Percentiles rank a stretch among this genome's conserved stretches.
These are phyloP conservation scores for Galaxea fascicularis DNA, from an alignment of 92 coral and sea anemone genomes.

Conservation along the genomic window DNA sequence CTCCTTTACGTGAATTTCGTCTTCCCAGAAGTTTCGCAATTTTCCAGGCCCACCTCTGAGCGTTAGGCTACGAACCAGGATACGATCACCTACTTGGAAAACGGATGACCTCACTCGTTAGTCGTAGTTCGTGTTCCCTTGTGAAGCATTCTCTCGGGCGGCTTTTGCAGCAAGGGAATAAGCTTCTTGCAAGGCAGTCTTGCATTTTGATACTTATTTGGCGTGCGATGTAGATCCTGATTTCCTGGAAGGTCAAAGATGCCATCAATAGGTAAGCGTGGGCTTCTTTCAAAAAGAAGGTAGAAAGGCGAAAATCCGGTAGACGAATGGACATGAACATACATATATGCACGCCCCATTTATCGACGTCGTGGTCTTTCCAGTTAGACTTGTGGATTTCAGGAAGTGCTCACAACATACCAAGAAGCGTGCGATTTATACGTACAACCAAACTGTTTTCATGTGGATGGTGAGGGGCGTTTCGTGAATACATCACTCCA, in stretches of 20 bases:
- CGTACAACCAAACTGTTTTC: conserved; percentile 25
- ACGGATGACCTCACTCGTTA: conserved; percentile 8
- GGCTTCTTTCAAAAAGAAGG: conserved; percentile 36
- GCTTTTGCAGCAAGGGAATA: conserved; percentile 32
- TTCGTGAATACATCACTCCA: conserved; percentile 29
- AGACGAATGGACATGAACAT: conserved; percentile 7
- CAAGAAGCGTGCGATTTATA: conserved; percentile 23
- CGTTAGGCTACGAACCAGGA: conserved; percentile 39
- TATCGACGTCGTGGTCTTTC: conserved; percentile 37
- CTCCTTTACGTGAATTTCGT: conserved; percentile 19
- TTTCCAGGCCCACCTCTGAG: conserved; percentile 44
- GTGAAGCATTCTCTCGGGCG: neutral
- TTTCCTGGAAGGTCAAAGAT: conserved; percentile 20
- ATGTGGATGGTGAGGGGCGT: conserved; percentile 12
- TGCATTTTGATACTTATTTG: conserved; percentile 18
- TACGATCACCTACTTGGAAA: conserved; percentile 38
- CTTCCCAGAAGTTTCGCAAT: conserved; percentile 25
- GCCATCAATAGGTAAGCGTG: conserved; percentile 31
- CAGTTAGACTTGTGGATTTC: conserved; percentile 33
- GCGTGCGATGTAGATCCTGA: neutral
- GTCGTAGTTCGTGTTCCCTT: conserved; percentile 26
- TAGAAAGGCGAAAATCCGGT: conserved; percentile 31
- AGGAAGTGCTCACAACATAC: conserved; percentile 14
- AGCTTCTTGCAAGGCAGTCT: conserved; percentile 40
- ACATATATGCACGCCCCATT: conserved; percentile 37